Conservation (phyloP, 2,888 invertebrate genomes). For the Dusona sp. region DNA sequence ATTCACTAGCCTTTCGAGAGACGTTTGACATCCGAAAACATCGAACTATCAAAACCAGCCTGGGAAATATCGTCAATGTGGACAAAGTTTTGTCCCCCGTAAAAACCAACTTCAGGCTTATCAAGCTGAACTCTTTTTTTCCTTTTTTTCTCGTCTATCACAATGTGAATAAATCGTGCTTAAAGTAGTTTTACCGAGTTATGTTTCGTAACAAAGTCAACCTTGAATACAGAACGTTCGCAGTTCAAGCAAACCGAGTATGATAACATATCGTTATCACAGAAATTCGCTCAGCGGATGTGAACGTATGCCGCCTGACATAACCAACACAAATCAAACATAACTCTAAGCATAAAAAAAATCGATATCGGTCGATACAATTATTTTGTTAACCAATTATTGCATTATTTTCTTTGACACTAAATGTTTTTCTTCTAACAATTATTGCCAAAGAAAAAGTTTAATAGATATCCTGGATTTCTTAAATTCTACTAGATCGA, state of each 20-base stretch:
- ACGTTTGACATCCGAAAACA: not conserved
- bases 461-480: too few relatives aligned
- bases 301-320: not conserved
- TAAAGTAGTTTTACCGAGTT: conserved; percentile 3
- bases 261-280: conserved; percentile 34
- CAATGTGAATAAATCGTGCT: not conserved
- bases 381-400: not conserved
- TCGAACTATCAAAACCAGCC: not conserved
- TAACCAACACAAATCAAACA: not conserved
- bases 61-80: not conserved
- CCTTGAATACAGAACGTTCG: conserved; percentile 38
- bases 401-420: too few relatives aligned
- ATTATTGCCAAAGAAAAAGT: too few relatives aligned
- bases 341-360: not conserved
- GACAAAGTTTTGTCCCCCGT: not conserved
- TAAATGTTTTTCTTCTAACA: too few relatives aligned
- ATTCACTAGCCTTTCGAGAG: not conserved
- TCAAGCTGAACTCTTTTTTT: not conserved
- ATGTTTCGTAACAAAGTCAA: conserved; percentile 24
- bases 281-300: not conserved
- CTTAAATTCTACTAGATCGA: too few relatives aligned
- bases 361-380: not conserved
- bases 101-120: not conserved
- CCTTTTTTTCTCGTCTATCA: not conserved
- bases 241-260: not conserved